Base-by-base conservation (phyloP, 2,888 invertebrate genomes). In the Chesias legatella region DNA sequence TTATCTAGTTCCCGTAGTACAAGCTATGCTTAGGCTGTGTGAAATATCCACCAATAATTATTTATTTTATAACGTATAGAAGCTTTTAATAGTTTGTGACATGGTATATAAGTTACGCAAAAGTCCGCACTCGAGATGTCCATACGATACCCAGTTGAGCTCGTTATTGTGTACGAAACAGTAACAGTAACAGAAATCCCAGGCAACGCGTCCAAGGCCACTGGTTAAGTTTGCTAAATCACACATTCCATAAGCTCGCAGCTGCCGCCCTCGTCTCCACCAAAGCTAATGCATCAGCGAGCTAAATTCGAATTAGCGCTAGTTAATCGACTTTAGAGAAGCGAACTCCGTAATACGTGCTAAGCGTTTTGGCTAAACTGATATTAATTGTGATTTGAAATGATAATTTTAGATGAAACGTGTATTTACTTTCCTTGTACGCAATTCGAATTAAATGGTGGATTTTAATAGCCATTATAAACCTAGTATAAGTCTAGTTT, bases 261-360 rank as follows among this genome's bases (percentile, higher is more conserved):
- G 56, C 57, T 54, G 58, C 49, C 41, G 5, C 26, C 27, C 32
- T 9, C 21, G 6, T 22, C 27, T 20, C 21, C 53, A 51, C 47
- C 40, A 53, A 49, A 64, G 56, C 57, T 61, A 60, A 63, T 67
- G 58, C 68, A 60, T 62, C 57, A 63, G 58, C 58, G 46, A 52
- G 58, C 64, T 72, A 64, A 67, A 72, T 60, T 63, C 56, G 45
- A 62, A 65, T 68, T 70, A 64, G 58, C 58, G 51, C 49, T 59
- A 66, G 66, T 66, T 67, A 67, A 68, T 65, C 58, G 60, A 63
- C 59, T 63, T 70, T 60, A 53, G 60, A 65, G 58, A 60, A 37
- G 47, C 44, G 38, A 51, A 51, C 56, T 60, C 50, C 48, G 60
- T 60, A 60, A 61, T 60, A 58, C 40, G 57, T 51, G 60, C 51